A percentile compares a stretch with the other conserved stretches of the same genome.
These are phyloP conservation scores for Apamea anceps DNA, from an alignment of 2,888 invertebrate genomes.

Conservation along the genomic window DNA sequence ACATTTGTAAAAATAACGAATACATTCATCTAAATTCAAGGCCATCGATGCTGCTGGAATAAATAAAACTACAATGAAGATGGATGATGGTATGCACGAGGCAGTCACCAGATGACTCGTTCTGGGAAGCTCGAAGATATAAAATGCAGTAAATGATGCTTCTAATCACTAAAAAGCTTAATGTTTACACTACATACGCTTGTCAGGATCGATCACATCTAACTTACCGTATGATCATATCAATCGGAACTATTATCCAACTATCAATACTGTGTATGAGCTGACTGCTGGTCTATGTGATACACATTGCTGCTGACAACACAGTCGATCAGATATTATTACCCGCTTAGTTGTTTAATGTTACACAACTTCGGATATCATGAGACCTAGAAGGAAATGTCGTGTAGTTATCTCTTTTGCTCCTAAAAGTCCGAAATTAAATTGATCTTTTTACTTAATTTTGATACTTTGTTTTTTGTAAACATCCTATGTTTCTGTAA, in stretches of 20 bases:
- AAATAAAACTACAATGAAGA: constrained; percentile 83
- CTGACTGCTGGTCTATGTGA: constrained; percentile 75
- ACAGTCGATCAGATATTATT: constrained; percentile 71
- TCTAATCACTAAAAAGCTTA: constrained; percentile 87
- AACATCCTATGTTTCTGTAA: constrained; percentile 20
- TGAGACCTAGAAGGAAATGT: constrained; percentile 58
- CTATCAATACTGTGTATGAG: constrained; percentile 75
- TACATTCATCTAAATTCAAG: constrained; percentile 78
- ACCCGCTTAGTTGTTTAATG: constrained; percentile 55
- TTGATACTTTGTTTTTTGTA: constrained; percentile 38
- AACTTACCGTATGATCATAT: constrained; percentile 87
- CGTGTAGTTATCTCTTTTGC: constrained; percentile 47
- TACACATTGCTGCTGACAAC: constrained; percentile 81
- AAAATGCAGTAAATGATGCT: constrained; percentile 83
- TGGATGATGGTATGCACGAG: constrained; percentile 82
- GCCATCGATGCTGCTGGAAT: constrained; percentile 80
- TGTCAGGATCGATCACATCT: constrained; percentile 80
- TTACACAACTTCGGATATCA: constrained; percentile 65
- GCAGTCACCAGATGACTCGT: constrained; percentile 78
- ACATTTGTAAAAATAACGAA: constrained; percentile 72
- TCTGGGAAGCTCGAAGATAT: constrained; percentile 80
- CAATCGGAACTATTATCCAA: constrained; percentile 85
- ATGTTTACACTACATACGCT: constrained; percentile 84
- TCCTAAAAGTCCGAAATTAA: constrained; percentile 43
- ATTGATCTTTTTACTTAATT: constrained; percentile 42